Evolutionary conservation across 1,140 invertebrate genomes (phyloP).

Genomic region (Lepidurus packardi): DNA sequence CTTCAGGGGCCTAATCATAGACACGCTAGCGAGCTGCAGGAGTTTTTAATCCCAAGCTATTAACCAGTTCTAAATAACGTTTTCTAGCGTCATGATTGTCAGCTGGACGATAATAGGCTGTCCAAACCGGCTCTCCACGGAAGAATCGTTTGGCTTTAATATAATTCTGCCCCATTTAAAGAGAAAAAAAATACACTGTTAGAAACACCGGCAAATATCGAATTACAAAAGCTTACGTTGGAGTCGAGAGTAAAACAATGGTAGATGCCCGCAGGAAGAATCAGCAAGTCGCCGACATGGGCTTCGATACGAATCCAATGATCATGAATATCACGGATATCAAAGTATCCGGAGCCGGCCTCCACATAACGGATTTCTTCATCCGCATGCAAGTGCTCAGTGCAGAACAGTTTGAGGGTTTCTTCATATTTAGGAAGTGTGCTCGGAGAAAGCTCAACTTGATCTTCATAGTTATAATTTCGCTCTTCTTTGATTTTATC

Average conservation of each 20-base stretch:
- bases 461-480: conserved; percentile 84
- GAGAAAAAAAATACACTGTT: not conserved
- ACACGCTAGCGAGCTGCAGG: not conserved
- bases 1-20: not conserved
- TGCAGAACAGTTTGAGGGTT: conserved; percentile 84
- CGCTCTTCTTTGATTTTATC: conserved; percentile 64
- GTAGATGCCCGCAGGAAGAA: conserved; percentile 94
- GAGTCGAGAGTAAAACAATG: conserved; percentile 92
- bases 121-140: conserved; percentile 87
- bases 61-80: conserved; percentile 54
- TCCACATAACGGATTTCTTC: conserved; percentile 89
- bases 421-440: conserved; percentile 82
- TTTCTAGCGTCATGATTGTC: conserved; percentile 77
- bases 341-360: conserved; percentile 90
- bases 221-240: conserved; percentile 50
- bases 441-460: conserved; percentile 72
- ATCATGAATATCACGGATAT: conserved; percentile 82
- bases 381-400: conserved; percentile 93
- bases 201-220: not conserved
- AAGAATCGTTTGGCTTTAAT: conserved; percentile 82
- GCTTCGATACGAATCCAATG: conserved; percentile 90
- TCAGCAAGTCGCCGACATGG: conserved; percentile 75
- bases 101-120: conserved; percentile 77
- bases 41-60: not conserved
- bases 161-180: conserved; percentile 66